phyloP scores from a whole-genome alignment of 2,888 invertebrate species.

The Drosophila niveifrons region DNA sequence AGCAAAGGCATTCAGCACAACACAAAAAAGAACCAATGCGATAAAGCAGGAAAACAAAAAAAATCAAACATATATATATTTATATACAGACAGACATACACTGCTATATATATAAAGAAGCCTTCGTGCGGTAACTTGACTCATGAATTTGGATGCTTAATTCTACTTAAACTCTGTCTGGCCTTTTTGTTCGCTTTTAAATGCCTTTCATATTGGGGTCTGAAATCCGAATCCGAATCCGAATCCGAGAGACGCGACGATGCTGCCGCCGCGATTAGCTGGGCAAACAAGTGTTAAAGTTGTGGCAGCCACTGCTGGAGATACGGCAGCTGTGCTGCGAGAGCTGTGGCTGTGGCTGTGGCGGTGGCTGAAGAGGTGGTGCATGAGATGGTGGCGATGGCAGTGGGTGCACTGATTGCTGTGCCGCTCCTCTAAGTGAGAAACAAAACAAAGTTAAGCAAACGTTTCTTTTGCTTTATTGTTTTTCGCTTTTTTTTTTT shows the following conservation, averaged over 20 bases:
- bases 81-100: not conserved
- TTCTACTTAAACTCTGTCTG: slow-evolving; percentile 74
- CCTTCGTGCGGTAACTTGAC: slow-evolving; percentile 73
- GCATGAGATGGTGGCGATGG: slow-evolving; percentile 51
- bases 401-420: slow-evolving; percentile 72
- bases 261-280: slow-evolving; percentile 72
- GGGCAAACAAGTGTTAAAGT: slow-evolving; percentile 80
- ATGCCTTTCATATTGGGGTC: slow-evolving; percentile 61
- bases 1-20: slow-evolving; percentile 50
- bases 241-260: slow-evolving; percentile 34
- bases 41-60: slow-evolving; percentile 11
- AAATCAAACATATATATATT: slow-evolving; percentile 16
- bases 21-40: slow-evolving; percentile 4
- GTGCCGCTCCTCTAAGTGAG: slow-evolving; percentile 70
- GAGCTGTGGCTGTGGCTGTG: not conserved
- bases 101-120: slow-evolving; percentile 53
- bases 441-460: slow-evolving; percentile 60
- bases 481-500: slow-evolving; percentile 5
- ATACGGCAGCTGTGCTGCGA: slow-evolving; percentile 3
- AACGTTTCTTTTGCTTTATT: slow-evolving; percentile 25
- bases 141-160: slow-evolving; percentile 81
- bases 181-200: slow-evolving; percentile 58
- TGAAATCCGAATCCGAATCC: slow-evolving; percentile 33
- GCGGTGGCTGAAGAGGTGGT: slow-evolving; percentile 45
- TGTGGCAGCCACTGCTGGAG: slow-evolving; percentile 58